Conservation (phyloP, 2,797 vertebrate species). For the Onychomys torridus region DNA sequence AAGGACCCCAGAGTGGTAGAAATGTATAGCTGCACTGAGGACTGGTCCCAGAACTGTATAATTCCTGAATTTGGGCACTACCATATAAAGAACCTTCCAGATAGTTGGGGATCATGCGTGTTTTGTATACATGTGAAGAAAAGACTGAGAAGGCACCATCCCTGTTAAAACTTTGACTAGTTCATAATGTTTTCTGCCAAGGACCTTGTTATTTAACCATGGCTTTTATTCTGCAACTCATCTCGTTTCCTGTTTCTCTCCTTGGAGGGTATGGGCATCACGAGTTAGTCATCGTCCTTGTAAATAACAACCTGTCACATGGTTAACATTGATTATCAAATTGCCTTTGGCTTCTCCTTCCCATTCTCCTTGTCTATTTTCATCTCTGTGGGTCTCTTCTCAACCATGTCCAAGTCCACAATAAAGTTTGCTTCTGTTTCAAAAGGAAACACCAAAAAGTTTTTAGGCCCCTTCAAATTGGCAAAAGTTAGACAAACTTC, state of each 20-base stretch:
- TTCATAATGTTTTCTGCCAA: constrained; percentile 33
- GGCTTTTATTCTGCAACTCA: not conserved
- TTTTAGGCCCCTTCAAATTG: constrained; percentile 65
- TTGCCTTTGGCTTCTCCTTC: constrained; percentile 67
- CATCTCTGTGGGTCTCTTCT: constrained; percentile 73
- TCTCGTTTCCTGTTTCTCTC: constrained; percentile 61
- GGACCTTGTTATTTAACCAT: not conserved
- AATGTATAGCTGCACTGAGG: not conserved
- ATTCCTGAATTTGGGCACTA: not conserved
- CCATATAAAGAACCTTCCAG: not conserved
- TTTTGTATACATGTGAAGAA: not conserved
- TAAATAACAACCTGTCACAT: constrained; percentile 70
- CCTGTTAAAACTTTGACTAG: not conserved
- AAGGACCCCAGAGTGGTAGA: not conserved
- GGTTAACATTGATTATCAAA: constrained; percentile 58
- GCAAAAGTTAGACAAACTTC: constrained; percentile 67
- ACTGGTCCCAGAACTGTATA: not conserved
- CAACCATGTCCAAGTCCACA: constrained; percentile 34
- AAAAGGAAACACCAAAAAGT: constrained; percentile 72
- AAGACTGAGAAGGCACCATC: not conserved
- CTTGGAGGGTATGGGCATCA: not conserved
- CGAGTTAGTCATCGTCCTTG: not conserved
- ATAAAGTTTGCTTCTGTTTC: constrained; percentile 56
- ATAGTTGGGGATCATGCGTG: not conserved
- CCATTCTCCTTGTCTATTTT: constrained; percentile 52